A percentile compares a stretch with the other conserved stretches of the same genome.
These are phyloP conservation scores for Acrocyrtus sp. DNA, from an alignment of 2,888 invertebrate genomes.

Conservation along the genomic window DNA sequence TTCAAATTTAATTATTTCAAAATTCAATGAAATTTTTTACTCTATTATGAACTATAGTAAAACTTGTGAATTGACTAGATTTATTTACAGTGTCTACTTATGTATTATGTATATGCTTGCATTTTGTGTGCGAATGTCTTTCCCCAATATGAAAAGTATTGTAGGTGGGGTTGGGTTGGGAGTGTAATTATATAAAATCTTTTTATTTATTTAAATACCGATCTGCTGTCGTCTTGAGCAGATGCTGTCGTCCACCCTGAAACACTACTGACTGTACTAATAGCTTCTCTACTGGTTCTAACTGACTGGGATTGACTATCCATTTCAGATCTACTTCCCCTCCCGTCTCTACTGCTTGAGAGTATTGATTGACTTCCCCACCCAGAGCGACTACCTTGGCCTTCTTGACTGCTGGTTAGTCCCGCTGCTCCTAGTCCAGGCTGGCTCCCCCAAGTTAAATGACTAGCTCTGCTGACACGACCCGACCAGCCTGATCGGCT, in stretches of 20 bases:
- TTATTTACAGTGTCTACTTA: too few species aligned
- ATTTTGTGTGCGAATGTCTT: too few species aligned
- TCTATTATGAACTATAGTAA: too few species aligned
- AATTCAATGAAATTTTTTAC: too few species aligned
- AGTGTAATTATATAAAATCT: too few species aligned
- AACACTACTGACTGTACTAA: slow-evolving; percentile 27
- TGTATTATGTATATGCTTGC: background rate
- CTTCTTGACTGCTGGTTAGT: slow-evolving; percentile 24
- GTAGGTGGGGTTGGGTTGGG: too few species aligned
- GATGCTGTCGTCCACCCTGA: slow-evolving; percentile 41
- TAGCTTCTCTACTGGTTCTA: slow-evolving; percentile 26
- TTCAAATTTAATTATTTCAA: too few species aligned
- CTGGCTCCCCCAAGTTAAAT: slow-evolving; percentile 18
- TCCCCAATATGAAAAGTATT: too few species aligned
- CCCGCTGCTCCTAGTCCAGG: slow-evolving; percentile 1
- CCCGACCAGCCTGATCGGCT: slow-evolving; percentile 7
- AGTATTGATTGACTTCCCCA: slow-evolving; percentile 34
- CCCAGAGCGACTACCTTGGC: slow-evolving; percentile 4
- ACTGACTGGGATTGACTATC: slow-evolving; percentile 23
- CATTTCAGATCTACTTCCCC: slow-evolving; percentile 8
- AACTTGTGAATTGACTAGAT: too few species aligned
- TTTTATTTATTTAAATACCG: too few species aligned
- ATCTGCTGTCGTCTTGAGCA: slow-evolving; percentile 25
- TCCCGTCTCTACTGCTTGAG: slow-evolving; percentile 13
- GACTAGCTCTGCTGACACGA: slow-evolving; percentile 24